A percentile compares a stretch with the other conserved stretches of the same genome.
phyloP scores from a whole-genome alignment of 2,797 vertebrate species.

The Apodemus agrarius region DNA sequence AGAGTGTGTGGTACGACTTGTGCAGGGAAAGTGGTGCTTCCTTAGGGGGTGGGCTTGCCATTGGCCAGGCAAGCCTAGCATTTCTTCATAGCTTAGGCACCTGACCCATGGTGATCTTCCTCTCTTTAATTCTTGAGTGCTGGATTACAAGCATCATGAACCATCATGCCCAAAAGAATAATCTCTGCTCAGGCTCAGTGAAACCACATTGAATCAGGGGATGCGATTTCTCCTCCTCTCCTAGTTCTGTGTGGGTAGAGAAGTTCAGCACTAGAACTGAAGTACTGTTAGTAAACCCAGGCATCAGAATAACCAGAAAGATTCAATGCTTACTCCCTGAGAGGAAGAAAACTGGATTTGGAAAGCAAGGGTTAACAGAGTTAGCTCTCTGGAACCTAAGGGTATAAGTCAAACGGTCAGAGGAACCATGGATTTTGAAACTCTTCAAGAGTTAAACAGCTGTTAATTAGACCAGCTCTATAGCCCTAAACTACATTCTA shows the following conservation, averaged over 20 bases:
- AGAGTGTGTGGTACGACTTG: background rate
- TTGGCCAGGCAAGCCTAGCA: background rate
- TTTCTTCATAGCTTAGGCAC: background rate
- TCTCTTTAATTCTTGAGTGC: background rate
- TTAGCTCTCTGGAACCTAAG: background rate
- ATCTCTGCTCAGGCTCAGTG: background rate
- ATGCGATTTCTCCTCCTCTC: background rate
- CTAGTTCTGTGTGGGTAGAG: background rate
- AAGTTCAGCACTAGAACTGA: background rate
- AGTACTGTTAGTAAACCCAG: background rate
- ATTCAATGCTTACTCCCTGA: conserved; percentile 15
- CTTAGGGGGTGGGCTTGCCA: background rate
- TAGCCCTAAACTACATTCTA: background rate
- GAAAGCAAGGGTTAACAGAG: conserved; percentile 26
- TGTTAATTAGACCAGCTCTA: background rate
- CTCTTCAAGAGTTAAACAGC: background rate
- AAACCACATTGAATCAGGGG: background rate
- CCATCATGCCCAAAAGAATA: background rate
- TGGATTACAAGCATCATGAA: background rate
- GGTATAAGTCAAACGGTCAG: conserved; percentile 36
- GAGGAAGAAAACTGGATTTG: background rate
- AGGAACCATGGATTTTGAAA: conserved; percentile 29
- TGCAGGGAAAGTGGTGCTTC: background rate
- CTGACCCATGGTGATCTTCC: background rate
- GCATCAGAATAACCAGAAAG: background rate